Evolutionary conservation across 2,888 invertebrate species (phyloP), one percentile per base, ranked within the genome.

Genomic region (Platycheirus rosarum): DNA sequence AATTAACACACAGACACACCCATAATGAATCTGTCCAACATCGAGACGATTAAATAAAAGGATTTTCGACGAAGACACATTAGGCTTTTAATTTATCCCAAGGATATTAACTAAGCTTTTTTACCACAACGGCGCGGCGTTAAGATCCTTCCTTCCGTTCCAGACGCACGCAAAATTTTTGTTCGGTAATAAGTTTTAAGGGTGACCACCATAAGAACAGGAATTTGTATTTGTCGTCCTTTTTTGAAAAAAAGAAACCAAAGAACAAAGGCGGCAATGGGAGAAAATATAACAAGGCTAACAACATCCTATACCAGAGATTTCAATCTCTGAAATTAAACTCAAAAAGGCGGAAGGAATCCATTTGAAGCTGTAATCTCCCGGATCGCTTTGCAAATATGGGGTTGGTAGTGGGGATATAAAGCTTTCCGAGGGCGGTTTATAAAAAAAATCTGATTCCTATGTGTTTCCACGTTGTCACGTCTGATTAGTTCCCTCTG

Each of bases 271-370:
- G 71, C 82, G 76, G 63, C 77, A 82, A 82, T 82, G 66, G 49
- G 55, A 35, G 55, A 73, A 74, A 35, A 32, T 16, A 53, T 16
- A 70, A 80, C 75, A 75, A 71, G 80, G 60, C 76, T 73, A 77
- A 82, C 71, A 73, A 82, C 76, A 77, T 77, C 77, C 82, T 82
- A 55, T 16, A 37, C 55, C 35, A 46, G 16, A 35, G 82, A 82
- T 82, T 77, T 73, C 26, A 44, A 77, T 82, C 82, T 37, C 37
- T 77, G 68, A 82, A 82, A 82, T 82, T 82, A 73, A 82, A 82
- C 76, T 82, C 82, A 77, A 82, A 77, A 71, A 37, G 71, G 77
- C 82, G 76, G 77, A 82, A 82, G 71, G 82, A 73, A 82, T 82
- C 55, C 63, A 68, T 76, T 71, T 76, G 60, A 71, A 40, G 35